Evolutionary conservation across 1,140 invertebrate species (phyloP), one percentile per base, ranked within the genome.

Genomic region (Vanessa atalanta): DNA sequence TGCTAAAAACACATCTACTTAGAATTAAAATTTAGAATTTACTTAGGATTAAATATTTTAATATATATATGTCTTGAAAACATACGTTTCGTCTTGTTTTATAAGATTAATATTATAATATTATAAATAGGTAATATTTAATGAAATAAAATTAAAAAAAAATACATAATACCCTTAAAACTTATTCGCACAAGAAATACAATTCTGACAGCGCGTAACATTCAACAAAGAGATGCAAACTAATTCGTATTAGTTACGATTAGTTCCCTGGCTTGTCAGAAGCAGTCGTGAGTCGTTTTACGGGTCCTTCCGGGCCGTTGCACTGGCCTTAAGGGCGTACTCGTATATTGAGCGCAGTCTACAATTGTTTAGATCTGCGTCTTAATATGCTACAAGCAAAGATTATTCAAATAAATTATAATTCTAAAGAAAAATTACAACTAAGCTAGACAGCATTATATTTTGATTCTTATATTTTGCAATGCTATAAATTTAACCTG

Each of bases 251-350:
- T 77, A 81, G 75, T 76, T 77, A 71, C 80, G 78, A 78, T 79
- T 87, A 83, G 87, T 87, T 87, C 83, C 78, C 81, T 82, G 79
- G 75, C 70, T 84, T 87, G 87, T 88, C 88, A 87, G 80, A 68
- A 72, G 71, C 85, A 89, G 83, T 78, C 80, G 75, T 65, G 81
- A 83, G 77, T 79, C 75, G 79, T 79, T 81, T 73, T 65, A 73
- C 65, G 83, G 81, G 77, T 70, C 65, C 78, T 89, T 77, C 83
- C 86, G 84, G 84, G 66, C 75, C 80, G 77, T 64, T 89, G 86
- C 82, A 79, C 78, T 69, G 79, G 76, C 82, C 79, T 69, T 76
- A 74, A 71, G 70, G 77, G n/a, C 53, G 20, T 50, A 60, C 51
- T 69, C 63, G 20, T 72, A 73, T 77, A 51, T 69, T 53, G 67